phyloP scores from a whole-genome alignment of 2,113 vertebrate genomes.

The Eolophus roseicapilla region DNA sequence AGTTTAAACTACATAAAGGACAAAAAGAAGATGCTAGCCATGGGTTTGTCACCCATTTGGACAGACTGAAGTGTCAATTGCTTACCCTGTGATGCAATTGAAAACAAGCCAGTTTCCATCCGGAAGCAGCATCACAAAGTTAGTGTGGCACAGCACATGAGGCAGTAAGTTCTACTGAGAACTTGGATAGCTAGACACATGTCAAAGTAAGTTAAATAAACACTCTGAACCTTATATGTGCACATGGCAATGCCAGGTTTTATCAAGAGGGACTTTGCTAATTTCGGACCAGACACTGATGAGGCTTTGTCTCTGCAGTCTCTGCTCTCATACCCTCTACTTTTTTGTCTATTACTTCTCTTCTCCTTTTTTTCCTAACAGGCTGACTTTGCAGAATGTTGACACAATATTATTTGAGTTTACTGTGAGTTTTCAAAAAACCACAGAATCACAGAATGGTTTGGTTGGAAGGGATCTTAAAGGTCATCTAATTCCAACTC shows the following conservation, averaged over 20 bases:
- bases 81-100: background rate
- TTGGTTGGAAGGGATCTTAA: background rate
- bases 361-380: background rate
- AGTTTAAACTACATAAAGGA: background rate
- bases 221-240: background rate
- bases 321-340: background rate
- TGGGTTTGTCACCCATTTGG: background rate
- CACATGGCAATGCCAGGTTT: background rate
- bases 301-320: background rate
- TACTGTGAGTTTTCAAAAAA: background rate
- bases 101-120: background rate
- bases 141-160: fast-evolving
- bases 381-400: background rate
- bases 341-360: background rate
- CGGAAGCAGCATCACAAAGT: background rate
- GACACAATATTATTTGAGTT: background rate
- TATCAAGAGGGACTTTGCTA: background rate
- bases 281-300: background rate
- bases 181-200: background rate
- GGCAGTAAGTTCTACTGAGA: background rate
- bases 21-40: background rate
- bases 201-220: background rate
- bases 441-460: background rate
- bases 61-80: background rate
- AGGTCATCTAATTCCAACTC: background rate